Base-by-base conservation (phyloP, 2,888 invertebrate species). In the Ectobius pallidus region DNA sequence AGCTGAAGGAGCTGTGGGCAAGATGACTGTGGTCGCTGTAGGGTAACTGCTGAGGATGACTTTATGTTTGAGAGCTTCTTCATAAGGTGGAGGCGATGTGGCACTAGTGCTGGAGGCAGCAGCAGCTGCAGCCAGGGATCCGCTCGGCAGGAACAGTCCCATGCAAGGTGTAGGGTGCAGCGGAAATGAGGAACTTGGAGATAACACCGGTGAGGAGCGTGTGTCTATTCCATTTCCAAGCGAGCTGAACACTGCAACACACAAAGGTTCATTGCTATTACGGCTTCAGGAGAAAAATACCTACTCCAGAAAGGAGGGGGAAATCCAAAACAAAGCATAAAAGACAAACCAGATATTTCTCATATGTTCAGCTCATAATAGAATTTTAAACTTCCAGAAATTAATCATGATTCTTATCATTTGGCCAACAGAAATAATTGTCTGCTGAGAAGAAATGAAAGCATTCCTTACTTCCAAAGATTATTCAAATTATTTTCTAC, bases 31-130 rank as follows among this genome's bases (percentile, higher is more conserved):
- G n/a, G 74, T 65, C 18, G 58, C 75, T 20, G 58, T 52, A 4
- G 76, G 77, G 73, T 78, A 78, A 71, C 80, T 79, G 77, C 79
- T 79, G 67, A 80, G 76, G 61, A 80, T 77, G 22, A 80, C 79
- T 72, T 80, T 79, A 76, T 80, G 80, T 61, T 79, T 79, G 49
- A 80, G 77, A 0, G 80, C 78, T 71, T 80, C 80, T 72, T 80
- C 79, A 73, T 80, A 79, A 1, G 79, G 75, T 3, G 80, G 79
- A 11, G 80, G 80, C 14, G 67, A 32, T 78, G 78, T 16, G 78
- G 79, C 14, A 78, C 79, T 42, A 49, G 69, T 42, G 6, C 62
- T 32, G 18, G 74, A 32, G 18, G 70, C 34, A 11, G 61, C 46
- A n/a, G 58, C 11, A 11, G 58, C 58, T 32, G 73, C 67, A 16